These are phyloP conservation scores for Ips typographus DNA, from an alignment of 1,140 invertebrate species.

Conservation along the genomic window DNA sequence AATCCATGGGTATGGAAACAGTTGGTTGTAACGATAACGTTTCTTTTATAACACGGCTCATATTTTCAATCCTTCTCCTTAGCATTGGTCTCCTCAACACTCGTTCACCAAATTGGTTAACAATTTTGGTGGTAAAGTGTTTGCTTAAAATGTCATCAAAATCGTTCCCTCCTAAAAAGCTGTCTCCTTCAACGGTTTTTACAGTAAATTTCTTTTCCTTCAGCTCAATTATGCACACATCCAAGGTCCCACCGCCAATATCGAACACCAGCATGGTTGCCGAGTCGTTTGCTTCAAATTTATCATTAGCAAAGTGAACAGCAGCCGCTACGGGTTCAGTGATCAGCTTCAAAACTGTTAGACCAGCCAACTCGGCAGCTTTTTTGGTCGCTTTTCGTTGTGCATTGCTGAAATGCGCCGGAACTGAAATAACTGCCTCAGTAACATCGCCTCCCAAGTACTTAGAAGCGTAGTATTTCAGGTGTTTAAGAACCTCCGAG, in stretches of 20 bases:
- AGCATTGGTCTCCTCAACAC: slow-evolving; percentile 5
- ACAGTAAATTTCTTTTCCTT: slow-evolving; percentile 70
- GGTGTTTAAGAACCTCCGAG: slow-evolving; percentile 25
- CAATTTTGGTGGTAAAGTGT: slow-evolving; percentile 37
- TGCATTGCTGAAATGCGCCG: slow-evolving; percentile 31
- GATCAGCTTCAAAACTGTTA: slow-evolving; percentile 62
- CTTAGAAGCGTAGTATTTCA: slow-evolving; percentile 13
- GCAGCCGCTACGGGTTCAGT: slow-evolving; percentile 72
- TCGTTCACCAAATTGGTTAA: background rate
- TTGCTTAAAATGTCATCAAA: slow-evolving; percentile 60
- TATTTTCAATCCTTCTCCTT: slow-evolving; percentile 5
- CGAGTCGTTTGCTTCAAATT: background rate
- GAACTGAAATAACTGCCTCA: slow-evolving; percentile 30
- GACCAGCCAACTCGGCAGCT: slow-evolving; percentile 54
- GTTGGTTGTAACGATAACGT: slow-evolving; percentile 10
- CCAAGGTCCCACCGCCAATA: slow-evolving; percentile 76
- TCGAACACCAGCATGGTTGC: slow-evolving; percentile 60
- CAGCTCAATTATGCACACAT: slow-evolving; percentile 74
- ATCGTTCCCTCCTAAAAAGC: slow-evolving; percentile 70
- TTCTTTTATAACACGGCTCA: slow-evolving; percentile 10
- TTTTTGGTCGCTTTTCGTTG: slow-evolving; percentile 31
- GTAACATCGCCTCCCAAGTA: slow-evolving; percentile 17
- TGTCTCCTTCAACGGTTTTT: slow-evolving; percentile 68
- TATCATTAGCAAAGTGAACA: slow-evolving; percentile 58
- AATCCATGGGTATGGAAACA: slow-evolving; percentile 14